These are phyloP conservation scores for Ecdyonurus torrentis DNA, from an alignment of 2,888 invertebrate species.

Conservation along the genomic window DNA sequence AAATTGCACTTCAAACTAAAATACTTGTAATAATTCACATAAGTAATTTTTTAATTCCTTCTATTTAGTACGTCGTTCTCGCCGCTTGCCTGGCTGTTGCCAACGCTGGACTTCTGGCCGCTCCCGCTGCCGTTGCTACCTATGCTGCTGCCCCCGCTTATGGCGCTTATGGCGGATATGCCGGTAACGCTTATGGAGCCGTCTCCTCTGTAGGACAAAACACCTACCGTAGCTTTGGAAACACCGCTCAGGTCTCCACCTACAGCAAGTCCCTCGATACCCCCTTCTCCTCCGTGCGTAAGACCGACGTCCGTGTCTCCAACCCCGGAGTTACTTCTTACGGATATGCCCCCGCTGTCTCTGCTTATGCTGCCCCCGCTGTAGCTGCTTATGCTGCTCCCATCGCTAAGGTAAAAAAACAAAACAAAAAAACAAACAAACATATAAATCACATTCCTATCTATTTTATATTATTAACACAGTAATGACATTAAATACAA, in stretches of 20 bases:
- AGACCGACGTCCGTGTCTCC: not conserved
- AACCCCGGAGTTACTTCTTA: too few species aligned
- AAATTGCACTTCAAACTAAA: too few species aligned
- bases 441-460: too few species aligned
- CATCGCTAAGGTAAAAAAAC: not conserved
- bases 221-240: not conserved
- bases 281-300: not conserved
- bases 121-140: too few species aligned
- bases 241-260: not conserved
- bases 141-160: too few species aligned
- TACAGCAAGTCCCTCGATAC: not conserved
- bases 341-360: not conserved
- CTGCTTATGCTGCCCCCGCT: constrained; percentile 3
- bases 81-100: constrained; percentile 18
- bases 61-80: constrained; percentile 16
- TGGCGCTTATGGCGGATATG: too few species aligned
- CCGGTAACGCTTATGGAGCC: too few species aligned
- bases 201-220: not conserved
- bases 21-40: too few species aligned
- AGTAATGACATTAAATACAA: too few species aligned
- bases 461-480: too few species aligned
- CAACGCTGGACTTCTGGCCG: constrained; percentile 18
- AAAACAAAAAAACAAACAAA: too few species aligned
- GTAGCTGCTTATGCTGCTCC: not conserved
- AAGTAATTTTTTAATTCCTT: too few species aligned